Evolutionary conservation across 1,140 invertebrate species (phyloP), one percentile per base, ranked within the genome.

Genomic region (Drosophila auraria): DNA sequence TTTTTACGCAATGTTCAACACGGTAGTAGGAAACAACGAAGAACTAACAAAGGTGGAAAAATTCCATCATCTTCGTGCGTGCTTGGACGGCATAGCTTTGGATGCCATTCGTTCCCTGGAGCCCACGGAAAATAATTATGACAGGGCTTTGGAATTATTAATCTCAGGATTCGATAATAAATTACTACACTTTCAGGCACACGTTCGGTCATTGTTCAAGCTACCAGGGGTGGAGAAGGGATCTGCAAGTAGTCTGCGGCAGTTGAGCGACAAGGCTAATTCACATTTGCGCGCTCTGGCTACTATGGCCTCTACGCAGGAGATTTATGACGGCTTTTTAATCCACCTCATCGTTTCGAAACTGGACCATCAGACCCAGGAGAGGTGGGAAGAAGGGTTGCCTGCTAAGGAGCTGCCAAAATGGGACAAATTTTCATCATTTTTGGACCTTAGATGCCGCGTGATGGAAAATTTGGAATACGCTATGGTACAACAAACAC

Each of bases 71-170:
- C n/a, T n/a, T n/a, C n/a, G n/a, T n/a, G 27, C 27, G 27, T 30
- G 5, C 27, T 30, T 30, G 27, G 27, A 30, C 27, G 27, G 27
- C 27, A 30, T 7, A 30, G 27, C 27, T 6, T 30, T 30, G 27
- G 27, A 30, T 5, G 27, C 27, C 27, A 30, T 30, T 30, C 27
- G 27, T 30, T 30, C 27, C 27, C 6, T 30, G 5, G 27, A 30
- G 27, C 27, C 6, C 27, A 30, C 27, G 27, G 27, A 30, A 30
- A 30, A 30, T 30, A 30, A 30, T 30, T 30, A 30, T 30, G 27
- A 50, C 11, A 50, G 47, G 47, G 47, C 47, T 11, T 25, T 50
- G 47, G 47, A 50, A 25, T 25, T 25, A 5, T 50, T 50, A 50
- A 50, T 23, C 2, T 25, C 5, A 17, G 3, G 12, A 15, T 27